Percentiles rank a stretch among this genome's conserved stretches.
These are phyloP conservation scores for Antedon mediterranea DNA, from an alignment of 53 echinoderm and acorn worm species.

Conservation along the genomic window DNA sequence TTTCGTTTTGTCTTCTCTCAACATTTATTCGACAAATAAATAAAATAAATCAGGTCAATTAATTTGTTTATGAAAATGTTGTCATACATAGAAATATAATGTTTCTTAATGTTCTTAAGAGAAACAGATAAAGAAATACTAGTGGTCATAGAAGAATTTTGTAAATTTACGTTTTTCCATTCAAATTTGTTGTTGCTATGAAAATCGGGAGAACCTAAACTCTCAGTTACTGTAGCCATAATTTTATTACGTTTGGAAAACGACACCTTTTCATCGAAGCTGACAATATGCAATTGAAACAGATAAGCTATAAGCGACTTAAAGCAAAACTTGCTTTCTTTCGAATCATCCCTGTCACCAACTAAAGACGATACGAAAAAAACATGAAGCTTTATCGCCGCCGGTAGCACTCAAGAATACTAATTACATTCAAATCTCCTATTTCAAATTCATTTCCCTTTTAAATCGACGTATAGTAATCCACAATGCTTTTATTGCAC, in stretches of 20 bases:
- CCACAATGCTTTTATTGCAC: background rate
- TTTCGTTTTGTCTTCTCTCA: no score
- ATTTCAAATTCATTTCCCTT: slow-evolving; percentile 1
- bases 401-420: background rate
- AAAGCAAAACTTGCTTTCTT: background rate
- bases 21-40: no score
- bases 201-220: background rate
- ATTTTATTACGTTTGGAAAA: background rate
- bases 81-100: no score
- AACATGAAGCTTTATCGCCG: background rate
- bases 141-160: no score
- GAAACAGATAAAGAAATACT: no score
- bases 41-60: no score
- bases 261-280: background rate
- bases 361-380: background rate
- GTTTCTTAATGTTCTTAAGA: no score
- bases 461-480: background rate
- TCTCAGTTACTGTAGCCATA: background rate
- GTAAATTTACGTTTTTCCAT: no score
- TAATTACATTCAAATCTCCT: slow-evolving; percentile 1
- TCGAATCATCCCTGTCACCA: background rate
- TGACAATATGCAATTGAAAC: background rate
- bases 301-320: background rate
- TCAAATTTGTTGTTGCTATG: no score
- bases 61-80: no score